A percentile compares a stretch with the other conserved stretches of the same genome.
These are phyloP conservation scores for Trogon surrucura DNA, from an alignment of 2,113 vertebrate genomes.

Conservation along the genomic window DNA sequence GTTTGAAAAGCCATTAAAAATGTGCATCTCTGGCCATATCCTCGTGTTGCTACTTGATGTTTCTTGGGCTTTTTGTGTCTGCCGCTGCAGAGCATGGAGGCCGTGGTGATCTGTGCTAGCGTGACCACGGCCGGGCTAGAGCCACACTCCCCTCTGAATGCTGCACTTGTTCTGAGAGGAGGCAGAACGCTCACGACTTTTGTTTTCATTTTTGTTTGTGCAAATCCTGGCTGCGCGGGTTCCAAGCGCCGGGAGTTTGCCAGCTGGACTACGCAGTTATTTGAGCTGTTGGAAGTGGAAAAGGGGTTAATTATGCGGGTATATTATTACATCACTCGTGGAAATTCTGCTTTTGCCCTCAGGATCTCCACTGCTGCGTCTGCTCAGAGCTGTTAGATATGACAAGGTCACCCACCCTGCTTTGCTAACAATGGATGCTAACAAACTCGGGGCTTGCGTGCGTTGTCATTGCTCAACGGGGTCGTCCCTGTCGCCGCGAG, in stretches of 20 bases:
- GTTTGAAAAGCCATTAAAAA: slow-evolving; percentile 10
- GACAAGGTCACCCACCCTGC: slow-evolving; percentile 67
- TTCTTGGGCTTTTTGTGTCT: not conserved
- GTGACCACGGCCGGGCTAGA: not conserved
- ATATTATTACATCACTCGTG: slow-evolving; percentile 70
- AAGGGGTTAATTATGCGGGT: slow-evolving; percentile 65
- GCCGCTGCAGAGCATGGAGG: not conserved
- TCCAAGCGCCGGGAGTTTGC: slow-evolving; percentile 31
- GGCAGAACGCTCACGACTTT: slow-evolving; percentile 69
- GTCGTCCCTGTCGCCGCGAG: slow-evolving; percentile 31
- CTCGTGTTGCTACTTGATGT: not conserved
- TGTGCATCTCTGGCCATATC: not conserved
- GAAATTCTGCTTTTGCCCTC: slow-evolving; percentile 70
- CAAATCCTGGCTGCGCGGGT: slow-evolving; percentile 62
- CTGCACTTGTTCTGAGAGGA: slow-evolving; percentile 75
- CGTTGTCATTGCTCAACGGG: slow-evolving; percentile 58
- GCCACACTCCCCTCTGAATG: slow-evolving; percentile 68
- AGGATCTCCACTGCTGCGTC: slow-evolving; percentile 50
- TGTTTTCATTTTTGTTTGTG: slow-evolving; percentile 73
- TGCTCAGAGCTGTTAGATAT: slow-evolving; percentile 65
- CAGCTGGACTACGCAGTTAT: slow-evolving; percentile 37
- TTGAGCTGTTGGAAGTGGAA: slow-evolving; percentile 33
- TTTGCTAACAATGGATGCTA: slow-evolving; percentile 66
- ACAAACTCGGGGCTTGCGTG: slow-evolving; percentile 54
- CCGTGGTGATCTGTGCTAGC: not conserved